These are phyloP conservation scores for Antechinus flavipes DNA, from an alignment of 2,113 vertebrate genomes.

Conservation along the genomic window DNA sequence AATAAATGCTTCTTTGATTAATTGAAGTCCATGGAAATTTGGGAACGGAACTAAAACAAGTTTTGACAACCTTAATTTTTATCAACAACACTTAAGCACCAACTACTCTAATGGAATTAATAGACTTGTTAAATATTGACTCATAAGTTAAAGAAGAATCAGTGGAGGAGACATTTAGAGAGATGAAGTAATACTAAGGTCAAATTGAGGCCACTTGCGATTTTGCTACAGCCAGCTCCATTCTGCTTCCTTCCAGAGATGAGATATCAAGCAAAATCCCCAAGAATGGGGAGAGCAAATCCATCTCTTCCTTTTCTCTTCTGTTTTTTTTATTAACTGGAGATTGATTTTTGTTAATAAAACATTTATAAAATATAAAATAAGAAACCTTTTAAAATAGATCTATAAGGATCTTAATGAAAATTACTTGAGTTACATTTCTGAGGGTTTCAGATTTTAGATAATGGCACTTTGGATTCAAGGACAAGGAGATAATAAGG, in stretches of 20 bases:
- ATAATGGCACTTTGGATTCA: background rate
- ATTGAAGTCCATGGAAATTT: background rate
- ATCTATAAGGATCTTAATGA: background rate
- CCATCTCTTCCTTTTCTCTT: background rate
- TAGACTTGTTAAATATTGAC: background rate
- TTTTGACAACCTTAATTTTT: background rate
- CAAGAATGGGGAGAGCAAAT: background rate
- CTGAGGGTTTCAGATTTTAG: background rate
- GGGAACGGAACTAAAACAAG: background rate
- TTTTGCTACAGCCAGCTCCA: background rate
- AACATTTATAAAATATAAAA: background rate
- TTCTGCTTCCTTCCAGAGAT: background rate
- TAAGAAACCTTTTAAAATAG: background rate
- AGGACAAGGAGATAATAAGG: background rate
- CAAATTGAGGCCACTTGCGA: background rate
- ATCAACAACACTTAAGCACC: background rate
- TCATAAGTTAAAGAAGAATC: background rate
- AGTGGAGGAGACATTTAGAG: background rate
- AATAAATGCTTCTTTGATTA: background rate
- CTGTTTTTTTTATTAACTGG: background rate
- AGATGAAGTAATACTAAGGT: background rate
- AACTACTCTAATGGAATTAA: background rate
- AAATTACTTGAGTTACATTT: background rate
- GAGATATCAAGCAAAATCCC: background rate
- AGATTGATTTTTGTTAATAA: background rate